These are phyloP conservation scores for Propithecus deckenii DNA, from an alignment of 2,797 vertebrate species.

Conservation along the genomic window DNA sequence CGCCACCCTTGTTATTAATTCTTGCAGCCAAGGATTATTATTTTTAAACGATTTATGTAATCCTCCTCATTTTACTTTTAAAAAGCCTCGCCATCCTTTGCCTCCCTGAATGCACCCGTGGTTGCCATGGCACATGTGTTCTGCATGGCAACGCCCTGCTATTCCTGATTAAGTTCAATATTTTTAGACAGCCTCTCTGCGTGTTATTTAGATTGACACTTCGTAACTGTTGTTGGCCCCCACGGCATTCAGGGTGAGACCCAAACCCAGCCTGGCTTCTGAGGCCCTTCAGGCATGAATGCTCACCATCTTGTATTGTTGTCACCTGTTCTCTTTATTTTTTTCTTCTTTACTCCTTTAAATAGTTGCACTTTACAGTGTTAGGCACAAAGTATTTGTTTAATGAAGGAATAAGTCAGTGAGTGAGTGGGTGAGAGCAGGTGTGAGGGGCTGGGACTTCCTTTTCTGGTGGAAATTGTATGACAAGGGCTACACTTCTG, in stretches of 20 bases:
- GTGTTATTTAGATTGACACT: not conserved
- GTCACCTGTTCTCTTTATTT: not conserved
- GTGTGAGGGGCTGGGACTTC: not conserved
- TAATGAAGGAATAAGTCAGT: not conserved
- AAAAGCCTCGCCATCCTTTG: not conserved
- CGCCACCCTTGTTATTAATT: not conserved
- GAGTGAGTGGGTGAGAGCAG: not conserved
- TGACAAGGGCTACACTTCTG: rapidly evolving
- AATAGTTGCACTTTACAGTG: not conserved
- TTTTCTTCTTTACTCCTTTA: not conserved
- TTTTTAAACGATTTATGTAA: not conserved
- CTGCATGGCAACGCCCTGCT: not conserved
- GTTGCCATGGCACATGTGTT: not conserved
- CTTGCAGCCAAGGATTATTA: not conserved
- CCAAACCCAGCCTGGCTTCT: not conserved
- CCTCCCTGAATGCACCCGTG: not conserved
- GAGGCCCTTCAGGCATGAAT: not conserved
- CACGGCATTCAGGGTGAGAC: not conserved
- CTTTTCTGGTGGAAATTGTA: not conserved
- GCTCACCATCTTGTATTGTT: not conserved
- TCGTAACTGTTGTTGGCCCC: not conserved
- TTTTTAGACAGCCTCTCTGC: not conserved
- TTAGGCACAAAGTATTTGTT: too few relatives aligned
- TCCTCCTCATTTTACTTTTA: not conserved
- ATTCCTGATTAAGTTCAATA: not conserved